Evolutionary conservation across 2,113 vertebrate genomes (phyloP), one percentile per base, ranked within the genome.

Genomic region (Neomonachus schauinslandi): DNA sequence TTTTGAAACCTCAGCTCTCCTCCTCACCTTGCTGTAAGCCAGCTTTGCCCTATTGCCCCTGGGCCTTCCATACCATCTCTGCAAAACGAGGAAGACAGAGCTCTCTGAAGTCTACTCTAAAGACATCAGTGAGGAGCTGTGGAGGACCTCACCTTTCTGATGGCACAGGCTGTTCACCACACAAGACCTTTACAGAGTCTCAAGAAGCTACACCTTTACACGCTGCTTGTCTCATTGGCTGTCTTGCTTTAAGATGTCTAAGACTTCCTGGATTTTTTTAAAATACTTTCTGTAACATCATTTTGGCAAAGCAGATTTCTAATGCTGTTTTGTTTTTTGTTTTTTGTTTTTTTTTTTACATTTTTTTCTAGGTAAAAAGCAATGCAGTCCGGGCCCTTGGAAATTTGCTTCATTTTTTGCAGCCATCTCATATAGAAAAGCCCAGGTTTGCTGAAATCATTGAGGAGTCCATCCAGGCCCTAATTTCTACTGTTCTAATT

Each of bases 321-420:
- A 46, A 97, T 57, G 31, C 49, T 28, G 87, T 49, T 76, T 36
- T 36, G 36, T 36, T 18, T 39, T 24, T 72, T 82, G 4, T 28
- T n/a, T n/a, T n/a, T n/a, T 4, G 11, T 26, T 39, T 14, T 46
- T 76, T 42, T 42, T 74, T 74, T 83, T 76, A 72, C 7, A 39
- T 42, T 95, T 87, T 93, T 31, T 98, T 97, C 0, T 96, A 99
- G 99, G 99, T 99, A 1, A 99, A 99, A 98, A 99, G 99, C 72
- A 99, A 99, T 0, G 99, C 99, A 0, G 99, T 99, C 55, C 99
- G 99, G 59, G 99, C 99, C 7, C 99, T 99, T 0, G 99, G 99
- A n/a, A 99, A 99, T 1, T 98, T 99, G 91, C 99, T 99, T 6
- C 99, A 99, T 91, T 99, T 99, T 98, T 99, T 99, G 81, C 99